phyloP scores from a whole-genome alignment of 2,888 invertebrate genomes.

The Metacarcinus magister region DNA sequence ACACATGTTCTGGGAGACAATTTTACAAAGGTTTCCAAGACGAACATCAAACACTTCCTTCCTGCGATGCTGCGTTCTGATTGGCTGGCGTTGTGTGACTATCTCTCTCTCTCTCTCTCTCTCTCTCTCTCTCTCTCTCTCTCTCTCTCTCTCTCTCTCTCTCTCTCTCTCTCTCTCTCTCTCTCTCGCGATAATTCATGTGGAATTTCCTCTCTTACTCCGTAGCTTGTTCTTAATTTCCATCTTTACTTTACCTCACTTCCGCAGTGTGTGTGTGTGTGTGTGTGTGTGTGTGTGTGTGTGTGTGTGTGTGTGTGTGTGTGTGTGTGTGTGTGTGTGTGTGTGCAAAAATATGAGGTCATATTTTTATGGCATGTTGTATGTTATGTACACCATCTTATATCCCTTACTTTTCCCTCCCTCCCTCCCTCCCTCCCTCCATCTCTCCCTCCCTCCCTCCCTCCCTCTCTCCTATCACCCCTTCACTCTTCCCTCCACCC shows the following conservation, averaged over 20 bases:
- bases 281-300: slow-evolving; percentile 19
- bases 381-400: background rate
- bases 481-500: background rate
- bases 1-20: too few relatives aligned
- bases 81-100: background rate
- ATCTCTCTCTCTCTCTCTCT: background rate
- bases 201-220: background rate
- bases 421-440: background rate
- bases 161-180: background rate
- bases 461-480: background rate
- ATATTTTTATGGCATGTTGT: background rate
- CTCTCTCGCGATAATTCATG: background rate
- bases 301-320: slow-evolving; percentile 20
- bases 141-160: background rate
- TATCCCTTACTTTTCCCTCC: background rate
- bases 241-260: background rate
- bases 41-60: too few relatives aligned
- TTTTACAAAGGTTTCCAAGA: too few relatives aligned
- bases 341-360: background rate
- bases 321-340: slow-evolving; percentile 31
- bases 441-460: background rate
- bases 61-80: background rate
- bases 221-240: background rate
- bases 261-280: background rate
- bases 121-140: background rate